Conservation (phyloP, 2,797 vertebrate species). For the Macrochelys suwanniensis region DNA sequence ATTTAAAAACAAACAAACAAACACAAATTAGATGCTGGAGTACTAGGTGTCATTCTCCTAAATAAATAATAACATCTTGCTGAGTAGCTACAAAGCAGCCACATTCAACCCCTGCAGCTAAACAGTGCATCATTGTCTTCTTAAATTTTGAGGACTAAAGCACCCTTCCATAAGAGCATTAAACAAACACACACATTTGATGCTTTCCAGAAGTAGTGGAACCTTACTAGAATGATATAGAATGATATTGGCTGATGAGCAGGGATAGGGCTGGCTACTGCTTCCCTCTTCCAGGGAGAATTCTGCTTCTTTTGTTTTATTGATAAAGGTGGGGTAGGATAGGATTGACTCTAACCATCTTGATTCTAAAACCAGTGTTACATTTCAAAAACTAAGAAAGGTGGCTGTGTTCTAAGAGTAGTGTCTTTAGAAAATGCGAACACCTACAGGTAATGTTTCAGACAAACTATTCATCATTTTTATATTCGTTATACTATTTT, state of each 20-base stretch:
- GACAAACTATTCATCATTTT: rapidly evolving
- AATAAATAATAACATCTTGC: background rate
- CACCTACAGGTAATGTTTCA: background rate
- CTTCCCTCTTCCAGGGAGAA: background rate
- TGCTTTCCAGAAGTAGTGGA: background rate
- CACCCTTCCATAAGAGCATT: background rate
- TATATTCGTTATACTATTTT: background rate
- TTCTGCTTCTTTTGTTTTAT: background rate
- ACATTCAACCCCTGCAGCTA: background rate
- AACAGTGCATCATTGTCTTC: background rate
- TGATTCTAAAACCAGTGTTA: background rate
- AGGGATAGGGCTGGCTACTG: background rate
- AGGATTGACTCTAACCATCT: background rate
- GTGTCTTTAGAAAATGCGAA: background rate
- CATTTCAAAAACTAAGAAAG: background rate
- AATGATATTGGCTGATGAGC: rapidly evolving
- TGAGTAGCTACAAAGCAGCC: background rate
- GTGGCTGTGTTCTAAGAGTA: background rate
- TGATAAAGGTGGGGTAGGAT: background rate
- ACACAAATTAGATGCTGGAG: background rate
- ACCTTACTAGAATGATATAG: background rate
- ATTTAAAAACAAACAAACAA: background rate
- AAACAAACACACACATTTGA: background rate
- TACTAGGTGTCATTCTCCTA: background rate
- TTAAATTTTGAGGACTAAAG: slow-evolving; percentile 21